A percentile compares a stretch with the other conserved stretches of the same genome.
Evolutionary conservation across 2,797 vertebrate genomes (phyloP).

Genomic region (Spatula clypeata): DNA sequence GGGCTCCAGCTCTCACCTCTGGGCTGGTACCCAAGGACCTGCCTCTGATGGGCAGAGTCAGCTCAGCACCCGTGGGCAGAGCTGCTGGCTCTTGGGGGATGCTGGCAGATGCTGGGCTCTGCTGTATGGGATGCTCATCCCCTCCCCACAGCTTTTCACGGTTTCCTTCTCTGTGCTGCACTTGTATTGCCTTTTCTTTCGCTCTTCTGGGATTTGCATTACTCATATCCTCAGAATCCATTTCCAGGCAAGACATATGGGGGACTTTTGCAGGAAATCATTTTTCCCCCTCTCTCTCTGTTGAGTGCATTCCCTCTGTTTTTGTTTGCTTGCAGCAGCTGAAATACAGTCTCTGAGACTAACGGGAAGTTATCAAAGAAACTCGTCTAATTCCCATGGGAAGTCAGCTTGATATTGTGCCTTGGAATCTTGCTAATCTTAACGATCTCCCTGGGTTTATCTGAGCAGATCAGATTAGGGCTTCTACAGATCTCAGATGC

Average conservation of each 20-base stretch:
- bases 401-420: neutral
- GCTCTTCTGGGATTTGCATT: neutral
- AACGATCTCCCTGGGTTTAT: neutral
- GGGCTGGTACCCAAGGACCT: neutral
- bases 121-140: neutral
- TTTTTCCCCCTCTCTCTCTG: neutral
- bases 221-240: neutral
- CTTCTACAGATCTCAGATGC: neutral
- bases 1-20: neutral
- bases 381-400: neutral
- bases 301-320: neutral
- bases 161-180: neutral
- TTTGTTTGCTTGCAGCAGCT: neutral
- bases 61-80: neutral
- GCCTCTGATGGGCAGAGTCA: neutral
- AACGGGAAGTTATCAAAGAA: neutral
- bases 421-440: slow-evolving; percentile 35
- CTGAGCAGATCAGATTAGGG: neutral
- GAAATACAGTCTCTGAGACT: neutral
- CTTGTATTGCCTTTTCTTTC: neutral
- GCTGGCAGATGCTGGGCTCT: neutral
- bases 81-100: accelerated
- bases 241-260: neutral
- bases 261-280: neutral
- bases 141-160: neutral